Base-by-base conservation (phyloP, 1,140 invertebrate species). In the Drosophila punjabiensis region DNA sequence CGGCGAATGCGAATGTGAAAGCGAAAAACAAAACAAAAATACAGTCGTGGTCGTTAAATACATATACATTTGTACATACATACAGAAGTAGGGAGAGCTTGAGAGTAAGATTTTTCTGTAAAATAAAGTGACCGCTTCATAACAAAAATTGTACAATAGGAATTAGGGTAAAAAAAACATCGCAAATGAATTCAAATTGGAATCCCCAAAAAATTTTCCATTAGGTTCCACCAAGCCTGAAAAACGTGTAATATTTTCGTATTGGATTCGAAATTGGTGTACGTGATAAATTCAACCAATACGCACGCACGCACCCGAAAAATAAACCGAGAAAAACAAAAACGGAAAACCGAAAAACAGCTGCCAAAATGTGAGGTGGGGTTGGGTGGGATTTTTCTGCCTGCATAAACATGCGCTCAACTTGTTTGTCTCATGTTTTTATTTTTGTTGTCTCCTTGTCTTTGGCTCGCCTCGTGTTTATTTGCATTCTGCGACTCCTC, bases 241-340 rank as follows among this genome's bases (percentile, higher is more conserved):
- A 33, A 37, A 35, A 13, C 9, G 2, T 39, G 28, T 28, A 35
- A 37, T 35, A n/a, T 43, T 41, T 55, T 78, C 65, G 61, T 67
- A 83, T 70, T 67, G 64, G 77, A 37, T 16, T 39, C 20, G 9
- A 71, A 65, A 66, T n/a, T 66, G 86, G 85, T 53, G 56, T 91
- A 90, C 87, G 87, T 90, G 87, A 89, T 82, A 79, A 86, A 85
- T 52, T 64, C 53, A 59, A 47, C 82, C 76, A 76, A 79, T 82
- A 68, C 61, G 65, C 82, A 86, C 85, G 78, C 85, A 89, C 65
- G 79, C 78, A 83, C 53, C 16, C 50, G 30, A 76, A 79, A 66
- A 65, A 76, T 13, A 67, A 73, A 41, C 33, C 43, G 52, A 53
- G 41, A 76, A 63, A 28, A 63, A 32, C 37, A 39, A 63, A 60